Evolutionary conservation across 2,888 invertebrate genomes (phyloP).

Genomic region (Chymomyza procnemis): DNA sequence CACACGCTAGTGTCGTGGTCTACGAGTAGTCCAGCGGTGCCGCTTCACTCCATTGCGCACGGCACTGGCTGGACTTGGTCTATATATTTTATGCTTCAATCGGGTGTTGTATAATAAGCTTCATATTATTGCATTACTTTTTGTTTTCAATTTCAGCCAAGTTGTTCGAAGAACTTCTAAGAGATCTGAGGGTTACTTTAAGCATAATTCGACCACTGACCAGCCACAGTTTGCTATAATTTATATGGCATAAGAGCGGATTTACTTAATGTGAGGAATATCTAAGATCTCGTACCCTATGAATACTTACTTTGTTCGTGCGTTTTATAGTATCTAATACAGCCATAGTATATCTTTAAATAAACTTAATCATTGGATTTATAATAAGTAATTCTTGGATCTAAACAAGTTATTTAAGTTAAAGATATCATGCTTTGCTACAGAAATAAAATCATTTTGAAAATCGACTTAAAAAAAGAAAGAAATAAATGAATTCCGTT

Average conservation of each 20-base stretch:
- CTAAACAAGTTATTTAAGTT: too few relatives aligned
- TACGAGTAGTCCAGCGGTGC: background rate
- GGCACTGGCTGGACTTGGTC: background rate
- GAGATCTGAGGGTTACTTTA: background rate
- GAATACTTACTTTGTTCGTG: too few relatives aligned
- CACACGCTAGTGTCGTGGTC: background rate
- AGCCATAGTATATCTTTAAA: too few relatives aligned
- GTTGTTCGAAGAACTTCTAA: background rate
- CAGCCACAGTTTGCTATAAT: background rate
- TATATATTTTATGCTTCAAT: background rate
- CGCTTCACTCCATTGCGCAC: background rate
- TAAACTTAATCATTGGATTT: too few relatives aligned
- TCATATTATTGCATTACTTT: slow-evolving; percentile 68
- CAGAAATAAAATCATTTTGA: too few relatives aligned
- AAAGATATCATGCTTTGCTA: too few relatives aligned
- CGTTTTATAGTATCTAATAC: too few relatives aligned
- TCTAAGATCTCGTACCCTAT: too few relatives aligned
- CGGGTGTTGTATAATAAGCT: slow-evolving; percentile 20
- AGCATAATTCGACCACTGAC: background rate
- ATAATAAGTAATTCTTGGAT: too few relatives aligned
- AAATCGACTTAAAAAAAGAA: too few relatives aligned
- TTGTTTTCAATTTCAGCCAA: slow-evolving; percentile 24
- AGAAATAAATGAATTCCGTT: too few relatives aligned
- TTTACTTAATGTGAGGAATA: too few relatives aligned
- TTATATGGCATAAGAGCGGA: background rate